Conservation (phyloP, 2,113 vertebrate genomes). For the Eurystomus gularis region DNA sequence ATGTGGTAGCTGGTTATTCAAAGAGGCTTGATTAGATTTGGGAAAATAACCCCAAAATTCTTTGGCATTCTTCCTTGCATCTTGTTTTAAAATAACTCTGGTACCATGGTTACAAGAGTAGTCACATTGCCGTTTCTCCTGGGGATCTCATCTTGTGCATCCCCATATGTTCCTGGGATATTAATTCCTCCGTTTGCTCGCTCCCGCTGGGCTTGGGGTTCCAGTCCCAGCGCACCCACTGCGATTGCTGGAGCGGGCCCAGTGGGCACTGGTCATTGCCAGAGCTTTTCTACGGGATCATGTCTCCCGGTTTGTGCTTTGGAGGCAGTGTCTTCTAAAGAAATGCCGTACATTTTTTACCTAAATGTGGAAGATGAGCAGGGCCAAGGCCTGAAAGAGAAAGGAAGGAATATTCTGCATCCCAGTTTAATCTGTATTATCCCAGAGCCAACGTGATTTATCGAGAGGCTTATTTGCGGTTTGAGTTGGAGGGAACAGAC, state of each 20-base stretch:
- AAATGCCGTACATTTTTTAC: not conserved
- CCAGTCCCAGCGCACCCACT: not conserved
- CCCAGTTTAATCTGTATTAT: not conserved
- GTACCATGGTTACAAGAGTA: conserved; percentile 38
- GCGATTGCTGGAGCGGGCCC: not conserved
- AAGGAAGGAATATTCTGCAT: not conserved
- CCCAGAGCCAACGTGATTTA: not conserved
- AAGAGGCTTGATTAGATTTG: not conserved
- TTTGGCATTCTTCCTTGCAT: conserved; percentile 4
- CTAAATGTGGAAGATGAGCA: not conserved
- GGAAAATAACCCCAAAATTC: not conserved
- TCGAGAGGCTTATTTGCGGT: not conserved
- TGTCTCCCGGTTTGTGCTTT: not conserved
- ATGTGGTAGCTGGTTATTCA: not conserved
- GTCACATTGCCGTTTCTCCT: not conserved
- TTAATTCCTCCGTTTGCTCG: not conserved
- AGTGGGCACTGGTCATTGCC: not conserved
- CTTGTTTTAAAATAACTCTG: conserved; percentile 45
- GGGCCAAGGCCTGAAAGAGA: not conserved
- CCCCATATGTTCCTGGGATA: not conserved
- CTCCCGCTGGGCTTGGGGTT: not conserved
- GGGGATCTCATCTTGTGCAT: not conserved
- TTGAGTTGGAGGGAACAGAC: not conserved
- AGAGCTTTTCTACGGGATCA: fast-evolving
- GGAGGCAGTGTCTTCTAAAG: not conserved